phyloP scores from a whole-genome alignment of 2,113 vertebrate genomes.

The Anolis sagrei region DNA sequence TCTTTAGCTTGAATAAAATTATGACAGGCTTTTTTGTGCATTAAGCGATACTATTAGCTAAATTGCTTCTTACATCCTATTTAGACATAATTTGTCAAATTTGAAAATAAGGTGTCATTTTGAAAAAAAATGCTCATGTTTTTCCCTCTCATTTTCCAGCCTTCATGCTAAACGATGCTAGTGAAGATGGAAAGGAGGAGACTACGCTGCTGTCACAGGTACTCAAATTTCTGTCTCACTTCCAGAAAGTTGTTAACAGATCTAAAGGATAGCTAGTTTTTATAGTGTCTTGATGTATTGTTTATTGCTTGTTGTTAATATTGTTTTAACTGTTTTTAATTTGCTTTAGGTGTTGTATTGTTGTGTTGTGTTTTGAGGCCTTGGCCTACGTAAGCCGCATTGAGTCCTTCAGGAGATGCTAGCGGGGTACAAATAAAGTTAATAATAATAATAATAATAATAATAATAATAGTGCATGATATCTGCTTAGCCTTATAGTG shows the following conservation, averaged over 20 bases:
- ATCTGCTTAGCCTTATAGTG: neutral
- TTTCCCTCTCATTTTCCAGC: constrained; percentile 60
- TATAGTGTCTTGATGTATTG: no score
- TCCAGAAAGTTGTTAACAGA: constrained; percentile 21
- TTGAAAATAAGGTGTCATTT: constrained; percentile 49
- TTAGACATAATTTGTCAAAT: constrained; percentile 40
- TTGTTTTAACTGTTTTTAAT: no score
- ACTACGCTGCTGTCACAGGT: constrained; percentile 68
- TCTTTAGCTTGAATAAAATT: constrained; percentile 27
- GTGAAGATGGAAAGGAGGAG: constrained; percentile 69
- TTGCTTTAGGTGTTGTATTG: no score
- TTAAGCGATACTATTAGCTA: constrained; percentile 34
- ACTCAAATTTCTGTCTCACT: constrained; percentile 55
- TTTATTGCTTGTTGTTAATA: no score
- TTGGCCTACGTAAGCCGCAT: no score
- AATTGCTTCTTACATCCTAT: constrained; percentile 17
- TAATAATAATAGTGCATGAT: no score
- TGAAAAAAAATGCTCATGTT: constrained; percentile 49
- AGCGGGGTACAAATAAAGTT: no score
- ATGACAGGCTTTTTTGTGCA: neutral
- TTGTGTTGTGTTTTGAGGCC: no score
- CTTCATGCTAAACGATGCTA: constrained; percentile 59
- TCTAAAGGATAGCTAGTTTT: constrained; percentile 15
- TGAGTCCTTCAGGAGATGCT: no score
- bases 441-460: no score